Evolutionary conservation across 2,888 invertebrate species (phyloP), one percentile per base, ranked within the genome.

Genomic region (Synergus umbraculus): DNA sequence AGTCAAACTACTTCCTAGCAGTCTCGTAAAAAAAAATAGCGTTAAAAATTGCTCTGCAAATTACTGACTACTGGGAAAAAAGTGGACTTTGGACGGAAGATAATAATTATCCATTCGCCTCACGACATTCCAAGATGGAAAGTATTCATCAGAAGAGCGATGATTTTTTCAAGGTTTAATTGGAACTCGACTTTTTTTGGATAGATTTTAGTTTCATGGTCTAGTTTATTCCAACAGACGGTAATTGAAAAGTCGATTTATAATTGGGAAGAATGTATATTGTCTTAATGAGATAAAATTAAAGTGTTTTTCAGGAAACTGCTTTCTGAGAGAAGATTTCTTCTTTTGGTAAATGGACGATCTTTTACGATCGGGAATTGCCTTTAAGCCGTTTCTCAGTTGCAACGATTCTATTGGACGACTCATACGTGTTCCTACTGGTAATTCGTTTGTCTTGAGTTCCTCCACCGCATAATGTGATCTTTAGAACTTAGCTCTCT

Each of bases 11-110:
- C 54, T 73, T 73, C 73, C 37, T 41, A 54, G 49, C 37, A 73
- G 37, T 54, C 29, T 41, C 73, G 54, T 73, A 29, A 29, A 73
- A 73, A 73, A 73, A 73, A 73, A 73, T 69, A 73, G 49, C n/a
- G 54, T 49, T 54, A 54, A 73, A 69, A 73, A 37, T 73, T 46
- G 37, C 73, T 54, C 49, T 54, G 54, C n/a, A 54, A 73, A 73
- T 73, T 73, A 54, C 54, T n/a, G n/a, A 54, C 29, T 37, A 37
- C 29, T 54, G 5, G 22, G 13, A 46, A 69, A 73, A 73, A 73
- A 73, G 69, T 73, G n/a, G 49, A 29, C 54, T 73, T 73, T 73
- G 49, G 54, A 49, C 37, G 73, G 73, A 54, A 73, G 54, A 54
- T 54, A 73, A 54, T 54, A 49, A 73, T 73, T 73, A 54, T 41